These are phyloP conservation scores for Eurypyga helias DNA, from an alignment of 2,113 vertebrate species.

Conservation along the genomic window DNA sequence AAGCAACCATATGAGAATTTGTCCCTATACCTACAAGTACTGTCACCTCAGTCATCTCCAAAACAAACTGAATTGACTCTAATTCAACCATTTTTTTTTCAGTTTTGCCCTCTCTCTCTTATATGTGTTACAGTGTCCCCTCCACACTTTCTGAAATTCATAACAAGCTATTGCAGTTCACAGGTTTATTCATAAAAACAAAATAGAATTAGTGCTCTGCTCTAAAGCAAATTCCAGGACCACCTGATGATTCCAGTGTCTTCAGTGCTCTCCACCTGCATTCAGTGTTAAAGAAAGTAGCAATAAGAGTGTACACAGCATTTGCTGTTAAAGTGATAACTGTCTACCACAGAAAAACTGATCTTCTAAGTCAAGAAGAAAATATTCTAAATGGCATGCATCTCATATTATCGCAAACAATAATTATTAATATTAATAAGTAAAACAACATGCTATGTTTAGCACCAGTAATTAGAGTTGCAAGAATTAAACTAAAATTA, in stretches of 20 bases:
- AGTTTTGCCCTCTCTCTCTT: background rate
- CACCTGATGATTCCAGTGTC: background rate
- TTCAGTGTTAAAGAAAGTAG: background rate
- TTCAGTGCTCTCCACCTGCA: background rate
- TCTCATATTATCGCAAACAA: background rate
- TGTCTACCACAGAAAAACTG: background rate
- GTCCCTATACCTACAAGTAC: background rate
- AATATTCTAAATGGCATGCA: background rate
- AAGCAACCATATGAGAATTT: background rate
- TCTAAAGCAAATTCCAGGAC: background rate
- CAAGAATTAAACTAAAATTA: background rate
- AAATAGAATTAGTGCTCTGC: background rate
- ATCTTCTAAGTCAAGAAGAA: background rate
- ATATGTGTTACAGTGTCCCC: background rate
- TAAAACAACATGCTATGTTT: background rate
- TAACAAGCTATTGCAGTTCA: background rate
- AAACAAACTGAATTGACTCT: background rate
- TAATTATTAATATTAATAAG: background rate
- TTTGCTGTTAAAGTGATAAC: background rate
- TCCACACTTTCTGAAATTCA: background rate
- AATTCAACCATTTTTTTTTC: background rate
- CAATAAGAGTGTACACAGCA: background rate
- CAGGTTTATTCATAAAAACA: background rate
- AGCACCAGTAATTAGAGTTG: background rate
- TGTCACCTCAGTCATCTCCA: background rate